Percentiles rank a stretch among this genome's conserved stretches.
phyloP scores from a whole-genome alignment of 2,888 invertebrate species.

The Drosophila tripunctata region DNA sequence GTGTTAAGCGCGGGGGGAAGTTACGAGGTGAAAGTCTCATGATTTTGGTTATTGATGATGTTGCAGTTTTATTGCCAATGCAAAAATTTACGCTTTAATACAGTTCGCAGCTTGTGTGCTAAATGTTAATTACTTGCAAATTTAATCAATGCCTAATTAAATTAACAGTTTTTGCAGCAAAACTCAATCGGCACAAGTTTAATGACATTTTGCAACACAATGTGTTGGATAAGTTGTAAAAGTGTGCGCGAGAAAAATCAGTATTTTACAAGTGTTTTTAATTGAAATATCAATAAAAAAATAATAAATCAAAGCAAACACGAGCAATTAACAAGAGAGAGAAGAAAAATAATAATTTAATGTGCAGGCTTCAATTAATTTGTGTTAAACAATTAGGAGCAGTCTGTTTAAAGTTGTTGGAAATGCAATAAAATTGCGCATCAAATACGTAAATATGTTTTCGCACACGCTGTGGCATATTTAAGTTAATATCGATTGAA shows the following conservation, averaged over 20 bases:
- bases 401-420: no score
- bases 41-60: constrained; percentile 18
- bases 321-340: not conserved
- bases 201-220: constrained; percentile 34
- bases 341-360: not conserved
- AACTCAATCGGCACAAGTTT: constrained; percentile 44
- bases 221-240: constrained; percentile 26
- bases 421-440: no score
- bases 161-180: constrained; percentile 55
- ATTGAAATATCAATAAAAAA: constrained; percentile 8
- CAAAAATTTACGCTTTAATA: constrained; percentile 63
- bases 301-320: constrained; percentile 1
- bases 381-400: no score
- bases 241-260: constrained; percentile 6
- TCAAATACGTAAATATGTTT: no score
- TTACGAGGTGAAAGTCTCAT: constrained; percentile 48
- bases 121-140: constrained; percentile 65
- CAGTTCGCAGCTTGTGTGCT: constrained; percentile 21
- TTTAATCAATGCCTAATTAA: constrained; percentile 67
- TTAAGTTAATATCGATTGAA: not conserved
- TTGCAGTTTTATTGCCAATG: constrained; percentile 57
- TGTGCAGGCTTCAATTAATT: not conserved
- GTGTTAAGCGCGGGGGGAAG: not conserved
- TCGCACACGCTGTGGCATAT: not conserved
- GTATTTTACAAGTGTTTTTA: not conserved